Evolutionary conservation across 2,113 vertebrate species (phyloP), one percentile per base, ranked within the genome.

Genomic region (Lasiurus borealis): DNA sequence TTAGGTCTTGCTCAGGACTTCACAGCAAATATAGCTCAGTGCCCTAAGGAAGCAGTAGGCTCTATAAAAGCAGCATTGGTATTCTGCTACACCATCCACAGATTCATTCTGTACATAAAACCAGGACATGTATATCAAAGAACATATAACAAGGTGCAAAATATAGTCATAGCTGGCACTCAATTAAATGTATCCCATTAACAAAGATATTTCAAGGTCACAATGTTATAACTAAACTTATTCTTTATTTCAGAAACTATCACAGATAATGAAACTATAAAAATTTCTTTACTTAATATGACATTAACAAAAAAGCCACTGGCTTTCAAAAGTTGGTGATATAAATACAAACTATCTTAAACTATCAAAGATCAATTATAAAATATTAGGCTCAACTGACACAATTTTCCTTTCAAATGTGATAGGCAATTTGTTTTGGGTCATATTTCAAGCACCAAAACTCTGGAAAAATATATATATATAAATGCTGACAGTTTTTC

Each of bases 1-100:
- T 96, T 86, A 97, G 52, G 81, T 96, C 95, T 97, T 91, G 94
- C 72, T 96, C 57, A 86, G 71, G 88, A 92, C 57, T 69, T 84
- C 27, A n/a, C 1, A 93, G 94, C 77, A 94, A 69, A 94, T 27
- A 1, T 2, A 89, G 59, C 25, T 48, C 8, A 0, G 96, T 18
- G 4, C 81, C 75, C 0, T 93, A 81, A 72, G 76, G 25, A 13
- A 93, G 57, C 75, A 91, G 89, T n/a, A 66, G 48, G 36, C 44
- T 19, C 40, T 71, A 29, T 18, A 85, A 95, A 77, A 91, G 81
- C 34, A 87, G 57, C 88, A 83, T 0, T 88, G 80, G 48, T 78
- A 89, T 78, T 93, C 44, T 91, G 82, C 13, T 76, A 34, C 4
- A 78, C 50, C 15, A 15, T 46, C 77, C 80, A 90, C 73, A 88